Evolutionary conservation across 2,113 vertebrate genomes (phyloP).

Genomic region (Myxocyprinus asiaticus): DNA sequence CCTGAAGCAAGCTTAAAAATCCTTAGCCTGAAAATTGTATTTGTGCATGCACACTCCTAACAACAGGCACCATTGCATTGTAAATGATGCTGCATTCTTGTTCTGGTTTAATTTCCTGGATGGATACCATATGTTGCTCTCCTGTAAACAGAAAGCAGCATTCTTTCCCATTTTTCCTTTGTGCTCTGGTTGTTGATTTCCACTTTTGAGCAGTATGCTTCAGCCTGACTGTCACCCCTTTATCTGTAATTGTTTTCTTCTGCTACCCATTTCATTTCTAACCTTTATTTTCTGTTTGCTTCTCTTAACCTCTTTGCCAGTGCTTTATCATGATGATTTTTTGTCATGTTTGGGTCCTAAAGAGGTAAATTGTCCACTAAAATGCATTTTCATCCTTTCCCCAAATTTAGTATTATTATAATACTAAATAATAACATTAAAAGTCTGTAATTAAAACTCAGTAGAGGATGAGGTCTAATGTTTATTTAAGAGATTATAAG

Average conservation of each 20-base stretch:
- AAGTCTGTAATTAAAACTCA: no score
- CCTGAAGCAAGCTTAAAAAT: conserved; percentile 44
- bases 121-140: neutral
- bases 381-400: conserved; percentile 34
- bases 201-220: conserved; percentile 48
- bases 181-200: conserved; percentile 37
- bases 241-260: conserved; percentile 47
- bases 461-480: no score
- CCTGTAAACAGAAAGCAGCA: conserved; percentile 15
- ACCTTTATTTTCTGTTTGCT: conserved; percentile 69
- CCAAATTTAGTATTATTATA: no score
- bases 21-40: conserved; percentile 47
- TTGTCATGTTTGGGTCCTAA: conserved; percentile 71
- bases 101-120: conserved; percentile 38
- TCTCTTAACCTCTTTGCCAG: conserved; percentile 69
- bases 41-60: conserved; percentile 33
- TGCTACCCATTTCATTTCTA: conserved; percentile 59
- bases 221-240: conserved; percentile 54
- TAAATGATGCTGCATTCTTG: conserved; percentile 40
- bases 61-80: conserved; percentile 21
- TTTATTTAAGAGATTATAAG: neutral
- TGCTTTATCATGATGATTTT: conserved; percentile 77
- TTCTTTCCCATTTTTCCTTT: conserved; percentile 25
- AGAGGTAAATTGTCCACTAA: conserved; percentile 63
- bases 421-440: no score